Evolutionary conservation across 2,797 vertebrate species (phyloP).

Genomic region (Pyrocephalus nanus): DNA sequence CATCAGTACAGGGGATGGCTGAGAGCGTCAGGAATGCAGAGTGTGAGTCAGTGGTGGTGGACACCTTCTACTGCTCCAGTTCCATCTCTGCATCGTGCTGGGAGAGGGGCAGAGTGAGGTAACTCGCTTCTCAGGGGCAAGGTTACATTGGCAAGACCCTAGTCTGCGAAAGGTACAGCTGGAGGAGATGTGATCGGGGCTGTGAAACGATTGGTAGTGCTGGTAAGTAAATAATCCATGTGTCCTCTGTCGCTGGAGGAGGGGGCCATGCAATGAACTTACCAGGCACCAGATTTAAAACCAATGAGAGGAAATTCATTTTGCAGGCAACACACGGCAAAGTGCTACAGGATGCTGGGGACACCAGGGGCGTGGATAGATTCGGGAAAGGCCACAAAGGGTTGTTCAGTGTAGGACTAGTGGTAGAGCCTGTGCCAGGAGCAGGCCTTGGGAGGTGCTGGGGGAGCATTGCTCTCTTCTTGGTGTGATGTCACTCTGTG

Average conservation of each 20-base stretch:
- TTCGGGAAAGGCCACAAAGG: not conserved
- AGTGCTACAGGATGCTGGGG: not conserved
- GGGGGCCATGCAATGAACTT: not conserved
- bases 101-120: not conserved
- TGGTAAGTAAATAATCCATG: not conserved
- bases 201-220: not conserved
- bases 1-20: not conserved
- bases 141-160: not conserved
- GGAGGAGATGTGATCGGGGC: not conserved
- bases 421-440: not conserved
- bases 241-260: not conserved
- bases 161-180: not conserved
- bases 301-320: not conserved
- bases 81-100: not conserved
- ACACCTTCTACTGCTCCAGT: not conserved
- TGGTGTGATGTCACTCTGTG: not conserved
- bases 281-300: not conserved
- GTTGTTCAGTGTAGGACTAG: not conserved
- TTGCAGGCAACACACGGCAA: not conserved
- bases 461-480: not conserved
- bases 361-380: not conserved
- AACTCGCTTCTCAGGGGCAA: not conserved
- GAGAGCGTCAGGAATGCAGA: not conserved
- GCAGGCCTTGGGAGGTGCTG: not conserved
- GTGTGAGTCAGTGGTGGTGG: not conserved